Base-by-base conservation (phyloP, 2,797 vertebrate genomes). In the Bufotes viridis region DNA sequence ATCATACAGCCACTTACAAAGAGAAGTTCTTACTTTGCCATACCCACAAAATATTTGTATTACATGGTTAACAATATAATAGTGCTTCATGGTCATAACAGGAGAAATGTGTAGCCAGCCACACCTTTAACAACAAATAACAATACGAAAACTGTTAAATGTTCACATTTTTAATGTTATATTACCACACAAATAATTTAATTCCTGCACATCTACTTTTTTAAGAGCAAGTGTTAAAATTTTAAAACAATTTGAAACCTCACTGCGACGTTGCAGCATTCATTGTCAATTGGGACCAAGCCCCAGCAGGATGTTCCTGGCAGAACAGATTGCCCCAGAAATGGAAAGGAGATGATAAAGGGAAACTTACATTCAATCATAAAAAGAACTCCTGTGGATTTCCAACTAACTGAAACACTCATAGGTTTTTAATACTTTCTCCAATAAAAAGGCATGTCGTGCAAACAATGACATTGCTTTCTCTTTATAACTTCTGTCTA, bases 271-370 rank as follows among this genome's bases (percentile, higher is more conserved):
- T 14, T 78, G 51, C 51, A 78, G 7, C 22, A 51, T 78, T 53
- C 8, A 78, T 78, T 53, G 22, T 53, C 14, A 78, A 18, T 70
- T 75, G 42, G 72, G 42, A 55, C 74, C 74, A 76, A 76, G 42
- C 49, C 70, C 74, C 74, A 76, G 74, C 74, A 76, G 74, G 74
- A 76, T n/a, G 22, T 76, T 22, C 42, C 42, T 29, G 14, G 29
- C 10, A 78, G n/a, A 53, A 78, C 10, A 55, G 22, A 51, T 13
- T 78, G 74, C 22, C 74, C 74, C 49, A 55, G 74, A 78, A 78
- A 78, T 53, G 51, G 49, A 15, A 78, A 78, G 51, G 11, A 53
- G 22, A 22, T 24, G 49, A 78, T 53, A 22, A 78, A 78, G 49
- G 6, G 6, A 78, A 78, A 55, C 49, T 24, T 78, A 24, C 49